These are phyloP conservation scores for Drosophila kanapiae DNA, from an alignment of 1,140 invertebrate species.

Conservation along the genomic window DNA sequence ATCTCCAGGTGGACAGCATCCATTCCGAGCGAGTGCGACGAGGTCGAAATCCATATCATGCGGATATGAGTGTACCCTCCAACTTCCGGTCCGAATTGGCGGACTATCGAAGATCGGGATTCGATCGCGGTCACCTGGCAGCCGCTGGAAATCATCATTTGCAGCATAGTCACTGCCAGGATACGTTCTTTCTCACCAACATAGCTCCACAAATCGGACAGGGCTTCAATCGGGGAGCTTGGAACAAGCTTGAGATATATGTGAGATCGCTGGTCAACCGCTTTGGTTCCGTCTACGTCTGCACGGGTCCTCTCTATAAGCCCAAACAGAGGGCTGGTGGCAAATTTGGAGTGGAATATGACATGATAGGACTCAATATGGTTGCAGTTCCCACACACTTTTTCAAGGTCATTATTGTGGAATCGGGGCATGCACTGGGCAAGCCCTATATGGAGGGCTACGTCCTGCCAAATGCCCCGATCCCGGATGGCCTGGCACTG, in stretches of 20 bases:
- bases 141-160: slow-evolving; percentile 97
- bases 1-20: slow-evolving; percentile 89
- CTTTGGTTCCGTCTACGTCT: slow-evolving; percentile 96
- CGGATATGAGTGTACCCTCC: slow-evolving; percentile 94
- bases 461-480: slow-evolving; percentile 95
- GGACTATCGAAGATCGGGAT: slow-evolving; percentile 97
- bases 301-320: slow-evolving; percentile 97
- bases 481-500: slow-evolving; percentile 91
- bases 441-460: slow-evolving; percentile 96
- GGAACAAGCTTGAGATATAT: slow-evolving; percentile 89
- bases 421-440: slow-evolving; percentile 87
- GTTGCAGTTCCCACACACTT: slow-evolving; percentile 99
- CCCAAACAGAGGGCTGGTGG: slow-evolving; percentile 93
- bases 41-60: slow-evolving; percentile 92
- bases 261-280: slow-evolving; percentile 89
- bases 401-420: slow-evolving; percentile 96
- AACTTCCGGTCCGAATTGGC: slow-evolving; percentile 91
- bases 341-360: slow-evolving; percentile 96
- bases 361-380: slow-evolving; percentile 97
- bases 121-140: slow-evolving; percentile 97
- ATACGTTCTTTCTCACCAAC: slow-evolving; percentile 97
- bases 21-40: slow-evolving; percentile 87
- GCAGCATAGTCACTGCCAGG: slow-evolving; percentile 90
- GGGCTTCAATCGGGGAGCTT: slow-evolving; percentile 97
- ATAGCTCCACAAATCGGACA: slow-evolving; percentile 98